Percentiles rank a stretch among this genome's conserved stretches.
These are phyloP conservation scores for Isoperla grammatica DNA, from an alignment of 2,888 invertebrate species.

Conservation along the genomic window DNA sequence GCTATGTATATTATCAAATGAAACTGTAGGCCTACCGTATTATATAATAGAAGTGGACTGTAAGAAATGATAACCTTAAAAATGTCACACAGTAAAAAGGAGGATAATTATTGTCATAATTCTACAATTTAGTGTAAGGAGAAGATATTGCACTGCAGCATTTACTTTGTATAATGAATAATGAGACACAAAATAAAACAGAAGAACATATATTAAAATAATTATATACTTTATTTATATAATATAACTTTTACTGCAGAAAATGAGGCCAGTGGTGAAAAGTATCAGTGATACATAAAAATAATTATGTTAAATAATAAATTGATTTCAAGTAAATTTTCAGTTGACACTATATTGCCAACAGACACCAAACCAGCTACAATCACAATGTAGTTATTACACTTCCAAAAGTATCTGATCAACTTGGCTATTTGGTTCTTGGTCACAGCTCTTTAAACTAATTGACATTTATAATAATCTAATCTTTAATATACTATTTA, in stretches of 20 bases:
- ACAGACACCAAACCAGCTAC: constrained; percentile 15
- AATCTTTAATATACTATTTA: constrained; percentile 6
- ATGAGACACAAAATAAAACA: too few species aligned
- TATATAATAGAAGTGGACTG: too few species aligned
- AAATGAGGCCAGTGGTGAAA: constrained; percentile 25
- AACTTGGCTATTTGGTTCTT: background rate
- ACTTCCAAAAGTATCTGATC: constrained; percentile 6
- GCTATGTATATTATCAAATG: too few species aligned
- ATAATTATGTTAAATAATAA: constrained; percentile 22
- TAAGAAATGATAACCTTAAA: too few species aligned
- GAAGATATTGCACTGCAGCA: too few species aligned
- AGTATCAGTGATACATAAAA: constrained; percentile 30
- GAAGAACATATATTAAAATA: too few species aligned
- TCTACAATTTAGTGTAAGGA: too few species aligned
- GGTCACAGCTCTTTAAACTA: background rate
- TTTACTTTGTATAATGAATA: too few species aligned
- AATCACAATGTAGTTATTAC: constrained; percentile 9
- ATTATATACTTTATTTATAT: constrained; percentile 8
- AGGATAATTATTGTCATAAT: too few species aligned
- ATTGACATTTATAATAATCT: constrained; percentile 5
- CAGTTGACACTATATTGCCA: background rate
- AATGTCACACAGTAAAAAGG: too few species aligned
- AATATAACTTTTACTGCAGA: constrained; percentile 19
- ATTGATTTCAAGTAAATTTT: constrained; percentile 18
- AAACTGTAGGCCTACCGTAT: too few species aligned